Base-by-base conservation (phyloP, 2,113 vertebrate species). In the Lichenostomus cassidix region DNA sequence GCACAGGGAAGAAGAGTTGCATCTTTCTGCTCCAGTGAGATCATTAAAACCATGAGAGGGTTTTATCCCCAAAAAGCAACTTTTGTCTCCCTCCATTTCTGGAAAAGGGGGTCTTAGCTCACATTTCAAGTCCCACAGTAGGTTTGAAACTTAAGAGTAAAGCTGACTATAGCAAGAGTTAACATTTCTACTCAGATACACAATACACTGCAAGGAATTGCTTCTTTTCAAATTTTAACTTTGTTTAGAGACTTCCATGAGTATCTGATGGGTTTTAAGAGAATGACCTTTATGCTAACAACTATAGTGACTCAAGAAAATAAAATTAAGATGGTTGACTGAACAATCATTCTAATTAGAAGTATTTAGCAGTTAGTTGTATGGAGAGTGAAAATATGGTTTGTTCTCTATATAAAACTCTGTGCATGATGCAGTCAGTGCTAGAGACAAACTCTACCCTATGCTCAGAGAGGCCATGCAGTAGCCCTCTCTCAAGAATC, bases 401-500 rank as follows among this genome's bases (percentile, higher is more conserved):
- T 75, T 73, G 13, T 50, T 82, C 47, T 62, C 31, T 28, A 33
- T 33, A 39, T 69, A 67, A 71, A 87, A 65, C 23, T 59, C 63
- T 5, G 24, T 82, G 74, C 46, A 85, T 67, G 55, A 62, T 17
- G 44, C 46, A 92, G 59, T 58, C 37, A 76, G 18, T 49, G n/a
- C 25, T 49, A 86, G 63, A 90, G 58, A 83, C 29, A 80, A 95
- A 73, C 46, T 82, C 78, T 93, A 78, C 98, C 97, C 97, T 97
- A 24, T 94, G 97, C 68, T 98, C 95, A 64, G 97, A 97, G 23
- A 98, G 87, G 59, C 98, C 97, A 79, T 98, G 92, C n/a, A 98
- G 93, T 58, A 97, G 89, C 33, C 58, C 80, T 63, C 92, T 96
- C 27, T 97, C 89, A 74, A 97, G 81, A 31, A 98, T 95, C 56